A percentile compares a stretch with the other conserved stretches of the same genome.
Evolutionary conservation across 2,113 vertebrate genomes (phyloP).

Genomic region (Limnothrissa miodon): DNA sequence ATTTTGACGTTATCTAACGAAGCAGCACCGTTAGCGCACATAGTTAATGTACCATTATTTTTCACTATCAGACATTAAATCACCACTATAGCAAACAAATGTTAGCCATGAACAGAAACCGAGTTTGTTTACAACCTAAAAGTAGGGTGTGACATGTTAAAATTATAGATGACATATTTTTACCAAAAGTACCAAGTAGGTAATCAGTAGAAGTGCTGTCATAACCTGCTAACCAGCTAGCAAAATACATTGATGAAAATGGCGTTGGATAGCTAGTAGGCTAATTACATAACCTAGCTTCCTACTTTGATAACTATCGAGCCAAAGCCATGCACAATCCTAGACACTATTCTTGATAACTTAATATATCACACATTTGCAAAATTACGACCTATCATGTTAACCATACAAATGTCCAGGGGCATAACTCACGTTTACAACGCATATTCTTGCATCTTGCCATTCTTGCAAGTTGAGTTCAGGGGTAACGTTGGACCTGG

Average conservation of each 20-base stretch:
- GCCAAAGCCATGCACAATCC: not conserved
- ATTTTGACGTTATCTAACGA: too few relatives aligned
- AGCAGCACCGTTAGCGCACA: too few relatives aligned
- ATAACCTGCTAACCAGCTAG: not conserved
- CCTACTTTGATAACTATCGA: not conserved
- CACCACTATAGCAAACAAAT: not conserved
- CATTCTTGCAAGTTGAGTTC: conserved; percentile 4
- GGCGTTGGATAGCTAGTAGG: not conserved
- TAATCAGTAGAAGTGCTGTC: not conserved
- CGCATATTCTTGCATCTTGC: not conserved
- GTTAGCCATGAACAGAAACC: not conserved
- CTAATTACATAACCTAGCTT: conserved; percentile 12
- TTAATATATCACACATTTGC: not conserved
- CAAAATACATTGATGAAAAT: not conserved
- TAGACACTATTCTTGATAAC: not conserved
- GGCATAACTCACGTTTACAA: not conserved
- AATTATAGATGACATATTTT: not conserved
- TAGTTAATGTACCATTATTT: not conserved
- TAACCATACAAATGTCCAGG: not conserved
- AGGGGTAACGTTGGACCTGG: not conserved
- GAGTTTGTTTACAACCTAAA: not conserved
- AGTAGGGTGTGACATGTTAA: not conserved
- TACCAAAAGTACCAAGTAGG: not conserved
- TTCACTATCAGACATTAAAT: not conserved
- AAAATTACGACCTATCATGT: not conserved